Base-by-base conservation (phyloP, 2,888 invertebrate species). In the Synergus gifuensis region DNA sequence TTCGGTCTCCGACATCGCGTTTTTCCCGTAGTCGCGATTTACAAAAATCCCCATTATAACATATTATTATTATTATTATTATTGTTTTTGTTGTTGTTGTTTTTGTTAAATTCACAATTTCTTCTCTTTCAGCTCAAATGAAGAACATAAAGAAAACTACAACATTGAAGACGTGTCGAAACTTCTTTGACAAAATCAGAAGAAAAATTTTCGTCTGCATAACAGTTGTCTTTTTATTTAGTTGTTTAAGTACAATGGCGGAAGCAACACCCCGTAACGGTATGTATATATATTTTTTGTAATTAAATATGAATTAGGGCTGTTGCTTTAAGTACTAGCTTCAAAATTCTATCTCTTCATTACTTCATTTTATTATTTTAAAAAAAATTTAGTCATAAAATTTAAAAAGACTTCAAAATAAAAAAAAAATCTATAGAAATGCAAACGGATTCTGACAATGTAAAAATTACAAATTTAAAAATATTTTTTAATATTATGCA, bases 131-230 rank as follows among this genome's bases (percentile, higher is more conserved):
- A 54, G 54, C 2, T 9, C 2, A n/a, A 54, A 54, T 8, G n/a
- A n/a, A n/a, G 8, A 3, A 54, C 5, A n/a, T 9, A 9, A 54
- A n/a, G 2, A 54, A 3, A 9, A 54, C 5, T 54, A n/a, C 2
- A 1, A 2, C n/a, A n/a, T 9, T 54, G 54, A 54, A 54, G 54
- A 54, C n/a, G n/a, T 54, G n/a, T 9, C n/a, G n/a, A 54, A 54
- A n/a, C n/a, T 9, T n/a, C 1, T n/a, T 54, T 54, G 0, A 2
- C 9, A 54, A n/a, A 1, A 0, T n/a, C 1, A 7, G 9, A 54
- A 3, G 54, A 54, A 54, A 9, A 54, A 54, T 54, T n/a, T 5
- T n/a, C 8, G n/a, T 3, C n/a, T n/a, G n/a, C n/a, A 54, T n/a
- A n/a, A 54, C n/a, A 2, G 16, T 54, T n/a, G n/a, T 54, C 8